Conservation (phyloP, 2,113 vertebrate genomes). For the Progne subis region DNA sequence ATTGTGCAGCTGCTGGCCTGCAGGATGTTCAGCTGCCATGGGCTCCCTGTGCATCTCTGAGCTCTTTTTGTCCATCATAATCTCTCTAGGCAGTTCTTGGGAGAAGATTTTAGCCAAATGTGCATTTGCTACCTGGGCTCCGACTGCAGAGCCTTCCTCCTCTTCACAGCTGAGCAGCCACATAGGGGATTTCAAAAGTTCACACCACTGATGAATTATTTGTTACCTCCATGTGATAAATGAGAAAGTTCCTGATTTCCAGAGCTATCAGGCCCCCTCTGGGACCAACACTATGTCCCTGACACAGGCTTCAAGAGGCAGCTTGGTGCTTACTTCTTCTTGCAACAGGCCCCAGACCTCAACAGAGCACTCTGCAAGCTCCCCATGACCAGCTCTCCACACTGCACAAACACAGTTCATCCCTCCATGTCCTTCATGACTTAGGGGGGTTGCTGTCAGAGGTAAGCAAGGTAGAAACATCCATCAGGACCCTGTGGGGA, state of each 20-base stretch:
- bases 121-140: background rate
- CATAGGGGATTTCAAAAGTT: background rate
- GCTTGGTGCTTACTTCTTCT: background rate
- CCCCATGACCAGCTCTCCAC: accelerated
- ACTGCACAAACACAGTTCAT: background rate
- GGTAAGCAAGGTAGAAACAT: background rate
- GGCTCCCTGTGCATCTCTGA: background rate
- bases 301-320: background rate
- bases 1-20: background rate
- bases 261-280: background rate
- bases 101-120: background rate
- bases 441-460: background rate
- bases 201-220: background rate
- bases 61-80: background rate
- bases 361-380: background rate
- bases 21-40: background rate
- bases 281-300: background rate
- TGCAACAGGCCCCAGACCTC: background rate
- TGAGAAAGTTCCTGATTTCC: background rate
- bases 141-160: background rate
- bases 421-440: background rate
- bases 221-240: background rate
- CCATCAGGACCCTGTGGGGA: accelerated
- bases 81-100: background rate
- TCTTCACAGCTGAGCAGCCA: background rate